Evolutionary conservation across 2,888 invertebrate genomes (phyloP), one percentile per base, ranked within the genome.

Genomic region (Conomelus anceps): DNA sequence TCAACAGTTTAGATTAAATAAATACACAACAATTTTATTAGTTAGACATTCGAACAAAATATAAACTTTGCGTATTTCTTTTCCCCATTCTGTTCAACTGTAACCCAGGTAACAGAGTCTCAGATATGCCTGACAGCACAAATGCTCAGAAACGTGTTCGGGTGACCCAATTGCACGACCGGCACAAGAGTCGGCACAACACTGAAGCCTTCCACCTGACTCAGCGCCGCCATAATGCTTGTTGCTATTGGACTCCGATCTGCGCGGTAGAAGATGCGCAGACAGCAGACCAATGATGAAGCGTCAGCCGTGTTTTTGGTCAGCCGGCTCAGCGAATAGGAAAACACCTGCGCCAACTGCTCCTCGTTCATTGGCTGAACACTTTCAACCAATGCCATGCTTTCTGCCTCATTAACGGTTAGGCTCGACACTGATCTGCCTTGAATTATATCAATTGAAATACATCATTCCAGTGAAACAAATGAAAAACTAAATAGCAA

Each of bases 81-180:
- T 63, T 63, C 63, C 63, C 63, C 63, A n/a, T 63, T 63, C n/a
- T 4, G 4, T 13, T 6, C 34, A 9, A 4, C 34, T 17, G 17
- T 13, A 9, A 34, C 17, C 17, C 34, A 34, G 13, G n/a, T n/a
- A n/a, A n/a, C n/a, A n/a, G n/a, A 84, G 22, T 9, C 23, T 92
- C 93, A 96, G 92, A 96, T 96, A 93, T 97, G 96, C 92, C 97
- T 94, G 91, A 97, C 95, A 22, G 97, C 97, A 93, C 96, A 96
- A 93, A 98, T 95, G 91, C 97, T 97, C 91, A 98, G 94, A 94
- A 97, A 97, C 92, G 97, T 97, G 94, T 96, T 96, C 91, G 96
- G 96, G 94, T 96, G 96, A 94, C 97, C 96, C 92, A 98, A 94
- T 93, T 96, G 96, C 91, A 95, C 95, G 91, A 97, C 97, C 88